phyloP scores from a whole-genome alignment of 2,888 invertebrate species.

The Himalopsyche anomala region DNA sequence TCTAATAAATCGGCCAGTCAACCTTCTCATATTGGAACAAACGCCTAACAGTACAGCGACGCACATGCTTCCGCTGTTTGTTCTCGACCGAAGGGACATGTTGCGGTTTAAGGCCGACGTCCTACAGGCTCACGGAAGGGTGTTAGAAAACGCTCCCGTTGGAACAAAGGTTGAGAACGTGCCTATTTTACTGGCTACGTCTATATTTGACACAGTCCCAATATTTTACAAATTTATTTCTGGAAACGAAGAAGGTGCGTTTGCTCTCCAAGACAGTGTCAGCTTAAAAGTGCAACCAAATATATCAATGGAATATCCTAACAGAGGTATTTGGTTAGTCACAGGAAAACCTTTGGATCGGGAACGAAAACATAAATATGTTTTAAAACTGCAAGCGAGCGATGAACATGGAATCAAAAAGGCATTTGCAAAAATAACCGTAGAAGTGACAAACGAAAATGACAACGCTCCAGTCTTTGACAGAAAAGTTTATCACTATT shows the following conservation, averaged over 20 bases:
- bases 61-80: conserved; percentile 88
- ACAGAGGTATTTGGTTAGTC: conserved; percentile 85
- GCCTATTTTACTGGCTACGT: conserved; percentile 84
- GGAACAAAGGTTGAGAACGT: conserved; percentile 85
- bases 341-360: conserved; percentile 87
- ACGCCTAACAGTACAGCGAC: conserved; percentile 87
- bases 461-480: conserved; percentile 94
- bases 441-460: conserved; percentile 90
- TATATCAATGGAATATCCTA: conserved; percentile 76
- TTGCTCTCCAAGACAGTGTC: conserved; percentile 82
- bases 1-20: conserved; percentile 87
- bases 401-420: conserved; percentile 88
- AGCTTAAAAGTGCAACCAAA: conserved; percentile 73
- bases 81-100: conserved; percentile 89
- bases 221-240: conserved; percentile 88
- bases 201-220: conserved; percentile 79
- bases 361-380: conserved; percentile 84
- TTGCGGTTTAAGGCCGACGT: conserved; percentile 84
- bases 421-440: conserved; percentile 85
- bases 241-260: conserved; percentile 85
- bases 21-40: conserved; percentile 88
- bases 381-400: conserved; percentile 86
- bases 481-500: conserved; percentile 86
- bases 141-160: conserved; percentile 85
- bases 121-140: conserved; percentile 81